Conservation (phyloP, 2,113 vertebrate species). For the Formicarius rufipectus region DNA sequence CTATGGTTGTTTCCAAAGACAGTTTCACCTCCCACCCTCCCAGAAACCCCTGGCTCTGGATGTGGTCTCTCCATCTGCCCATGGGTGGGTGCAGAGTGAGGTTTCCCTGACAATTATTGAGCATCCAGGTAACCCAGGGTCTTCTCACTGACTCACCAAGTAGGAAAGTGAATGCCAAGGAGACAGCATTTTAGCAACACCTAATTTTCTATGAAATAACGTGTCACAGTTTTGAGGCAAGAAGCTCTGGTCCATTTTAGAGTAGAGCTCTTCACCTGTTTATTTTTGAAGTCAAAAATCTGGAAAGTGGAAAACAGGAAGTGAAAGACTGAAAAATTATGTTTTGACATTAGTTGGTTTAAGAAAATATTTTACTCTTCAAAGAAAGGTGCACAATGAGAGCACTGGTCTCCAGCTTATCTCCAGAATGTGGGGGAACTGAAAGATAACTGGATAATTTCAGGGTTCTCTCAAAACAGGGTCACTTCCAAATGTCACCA, state of each 20-base stretch:
- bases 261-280: background rate
- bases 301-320: background rate
- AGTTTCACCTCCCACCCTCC: background rate
- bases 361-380: background rate
- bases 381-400: background rate
- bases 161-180: background rate
- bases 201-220: background rate
- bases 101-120: background rate
- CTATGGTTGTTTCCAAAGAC: background rate
- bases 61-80: background rate
- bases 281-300: background rate
- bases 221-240: background rate
- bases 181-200: background rate
- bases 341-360: background rate
- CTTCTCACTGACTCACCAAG: background rate
- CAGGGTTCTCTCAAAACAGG: background rate
- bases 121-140: background rate
- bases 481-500: constrained; percentile 41
- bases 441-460: background rate
- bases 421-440: background rate
- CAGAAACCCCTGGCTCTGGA: background rate
- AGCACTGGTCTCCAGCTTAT: background rate
- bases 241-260: background rate
- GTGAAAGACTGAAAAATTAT: background rate
- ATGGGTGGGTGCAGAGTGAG: background rate